These are phyloP conservation scores for Paracyclopina nana DNA, from an alignment of 1,140 invertebrate genomes.

Conservation along the genomic window DNA sequence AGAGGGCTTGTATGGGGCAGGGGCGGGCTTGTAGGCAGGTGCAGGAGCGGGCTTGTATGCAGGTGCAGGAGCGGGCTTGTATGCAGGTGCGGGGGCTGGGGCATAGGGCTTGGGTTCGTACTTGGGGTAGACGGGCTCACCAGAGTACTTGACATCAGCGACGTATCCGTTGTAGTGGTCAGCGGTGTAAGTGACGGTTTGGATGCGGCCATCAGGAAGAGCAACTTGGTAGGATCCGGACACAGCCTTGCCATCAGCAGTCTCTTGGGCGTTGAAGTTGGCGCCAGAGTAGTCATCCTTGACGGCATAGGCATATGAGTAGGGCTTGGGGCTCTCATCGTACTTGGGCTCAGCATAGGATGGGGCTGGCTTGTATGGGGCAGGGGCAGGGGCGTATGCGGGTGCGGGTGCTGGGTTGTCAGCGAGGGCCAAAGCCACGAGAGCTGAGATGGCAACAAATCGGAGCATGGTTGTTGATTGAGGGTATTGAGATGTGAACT, in stretches of 20 bases:
- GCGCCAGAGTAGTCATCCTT: conserved; percentile 21
- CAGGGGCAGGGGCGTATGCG: conserved; percentile 3
- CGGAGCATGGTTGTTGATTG: too few relatives aligned
- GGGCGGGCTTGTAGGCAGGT: conserved; percentile 19
- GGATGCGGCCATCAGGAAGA: conserved; percentile 23
- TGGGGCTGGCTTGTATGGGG: conserved; percentile 14
- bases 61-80: conserved; percentile 11
- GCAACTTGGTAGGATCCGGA: conserved; percentile 22
- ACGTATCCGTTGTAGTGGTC: conserved; percentile 22
- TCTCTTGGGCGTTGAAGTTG: conserved; percentile 22
- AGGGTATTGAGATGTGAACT: too few relatives aligned
- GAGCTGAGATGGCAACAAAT: background rate
- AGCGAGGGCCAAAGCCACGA: conserved; percentile 1
- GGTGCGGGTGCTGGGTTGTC: conserved; percentile 3
- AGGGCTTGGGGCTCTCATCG: conserved; percentile 20
- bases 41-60: conserved; percentile 15
- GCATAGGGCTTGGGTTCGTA: conserved; percentile 5
- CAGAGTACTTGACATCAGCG: conserved; percentile 20
- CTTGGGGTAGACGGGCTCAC: conserved; percentile 10
- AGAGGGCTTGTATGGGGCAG: conserved; percentile 16
- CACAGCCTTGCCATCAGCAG: conserved; percentile 21
- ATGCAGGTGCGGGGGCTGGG: conserved; percentile 8
- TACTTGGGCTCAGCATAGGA: conserved; percentile 1
- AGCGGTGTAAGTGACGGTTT: conserved; percentile 22
- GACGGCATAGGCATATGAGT: conserved; percentile 22